phyloP scores from a whole-genome alignment of 2,888 invertebrate genomes.

The Phengaris alcon region DNA sequence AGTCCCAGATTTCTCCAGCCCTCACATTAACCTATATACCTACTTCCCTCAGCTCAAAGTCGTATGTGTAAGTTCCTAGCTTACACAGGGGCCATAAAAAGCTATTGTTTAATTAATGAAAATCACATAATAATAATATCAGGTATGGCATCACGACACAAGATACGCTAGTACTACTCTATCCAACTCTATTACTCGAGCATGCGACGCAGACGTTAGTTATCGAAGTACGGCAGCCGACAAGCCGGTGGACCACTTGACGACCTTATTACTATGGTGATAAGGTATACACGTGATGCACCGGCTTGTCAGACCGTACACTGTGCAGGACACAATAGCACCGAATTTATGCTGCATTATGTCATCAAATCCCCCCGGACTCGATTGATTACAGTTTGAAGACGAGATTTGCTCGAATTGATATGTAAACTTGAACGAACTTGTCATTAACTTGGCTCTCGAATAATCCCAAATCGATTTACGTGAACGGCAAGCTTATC shows the following conservation, averaged over 20 bases:
- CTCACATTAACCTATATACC: no score
- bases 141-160: neutral
- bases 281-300: neutral
- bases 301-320: neutral
- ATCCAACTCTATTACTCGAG: neutral
- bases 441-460: constrained; percentile 6
- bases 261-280: neutral
- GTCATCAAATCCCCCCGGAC: constrained; percentile 16
- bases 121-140: neutral
- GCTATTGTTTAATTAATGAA: no score
- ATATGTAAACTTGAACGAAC: constrained; percentile 18
- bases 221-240: neutral
- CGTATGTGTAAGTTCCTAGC: no score
- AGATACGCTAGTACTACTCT: neutral
- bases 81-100: no score
- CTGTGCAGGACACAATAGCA: neutral
- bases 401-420: constrained; percentile 22
- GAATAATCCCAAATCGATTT: constrained; percentile 14
- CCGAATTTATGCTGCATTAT: neutral
- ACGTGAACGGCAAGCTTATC: neutral
- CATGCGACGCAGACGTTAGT: constrained; percentile 11
- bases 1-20: no score
- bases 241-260: neutral
- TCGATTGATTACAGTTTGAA: constrained; percentile 21
- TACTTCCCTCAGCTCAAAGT: no score